These are phyloP conservation scores for Nannoperca australis DNA, from an alignment of 2,797 vertebrate genomes.

Conservation along the genomic window DNA sequence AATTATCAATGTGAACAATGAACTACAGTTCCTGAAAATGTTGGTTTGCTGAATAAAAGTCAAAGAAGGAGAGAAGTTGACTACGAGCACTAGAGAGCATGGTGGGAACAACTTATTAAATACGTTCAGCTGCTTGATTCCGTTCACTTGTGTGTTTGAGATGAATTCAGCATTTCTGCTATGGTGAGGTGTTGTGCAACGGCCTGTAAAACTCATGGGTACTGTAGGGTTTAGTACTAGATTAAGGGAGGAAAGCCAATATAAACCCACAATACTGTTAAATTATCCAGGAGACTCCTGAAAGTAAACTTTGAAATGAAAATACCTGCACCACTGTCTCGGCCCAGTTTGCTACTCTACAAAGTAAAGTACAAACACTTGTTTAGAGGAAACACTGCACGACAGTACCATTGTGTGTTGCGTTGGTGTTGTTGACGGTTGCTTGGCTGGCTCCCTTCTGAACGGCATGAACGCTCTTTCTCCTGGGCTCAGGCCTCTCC, in stretches of 20 bases:
- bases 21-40: not conserved
- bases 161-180: not conserved
- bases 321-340: not conserved
- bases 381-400: not conserved
- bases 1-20: constrained; percentile 3
- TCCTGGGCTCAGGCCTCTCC: constrained; percentile 28
- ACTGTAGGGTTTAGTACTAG: not conserved
- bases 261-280: not conserved
- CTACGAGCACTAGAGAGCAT: not conserved
- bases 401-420: constrained; percentile 55
- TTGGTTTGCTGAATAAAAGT: not conserved
- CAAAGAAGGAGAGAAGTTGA: not conserved
- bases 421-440: not conserved
- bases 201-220: not conserved
- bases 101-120: not conserved
- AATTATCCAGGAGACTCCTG: not conserved
- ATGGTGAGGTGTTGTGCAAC: not conserved
- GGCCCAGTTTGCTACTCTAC: not conserved
- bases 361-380: not conserved
- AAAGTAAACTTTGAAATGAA: not conserved
- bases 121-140: not conserved
- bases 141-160: not conserved
- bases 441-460: constrained; percentile 32
- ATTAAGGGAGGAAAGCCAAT: not conserved
- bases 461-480: constrained; percentile 55